These are phyloP conservation scores for Microdon myrmicae DNA, from an alignment of 2,888 invertebrate genomes.

Conservation along the genomic window DNA sequence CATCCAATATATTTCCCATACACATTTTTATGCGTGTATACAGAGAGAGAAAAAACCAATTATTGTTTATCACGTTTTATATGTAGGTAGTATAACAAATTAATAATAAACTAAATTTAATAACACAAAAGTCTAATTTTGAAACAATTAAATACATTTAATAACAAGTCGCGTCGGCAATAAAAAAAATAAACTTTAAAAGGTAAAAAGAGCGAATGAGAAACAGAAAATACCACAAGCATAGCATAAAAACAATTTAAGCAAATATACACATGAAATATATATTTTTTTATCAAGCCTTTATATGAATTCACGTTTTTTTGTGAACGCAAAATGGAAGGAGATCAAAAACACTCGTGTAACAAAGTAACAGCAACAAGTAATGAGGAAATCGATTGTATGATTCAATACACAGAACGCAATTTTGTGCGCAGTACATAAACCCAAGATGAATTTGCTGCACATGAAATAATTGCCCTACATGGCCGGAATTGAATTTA, in stretches of 20 bases:
- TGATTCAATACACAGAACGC: too few relatives aligned
- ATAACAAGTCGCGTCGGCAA: conserved; percentile 50
- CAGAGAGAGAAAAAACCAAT: conserved; percentile 25
- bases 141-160: conserved; percentile 12
- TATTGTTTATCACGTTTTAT: conserved; percentile 38
- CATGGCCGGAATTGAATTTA: too few relatives aligned
- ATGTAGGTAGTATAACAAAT: conserved; percentile 51
- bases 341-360: conserved; percentile 4
- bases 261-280: conserved; percentile 37
- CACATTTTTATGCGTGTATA: conserved; percentile 28
- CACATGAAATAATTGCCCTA: too few relatives aligned
- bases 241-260: conserved; percentile 13
- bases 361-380: conserved; percentile 12
- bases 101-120: conserved; percentile 12
- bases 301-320: conserved; percentile 47
- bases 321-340: conserved; percentile 9
- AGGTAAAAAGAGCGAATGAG: too few relatives aligned
- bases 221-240: too few relatives aligned
- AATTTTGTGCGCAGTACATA: too few relatives aligned
- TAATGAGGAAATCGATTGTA: too few relatives aligned
- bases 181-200: conserved; percentile 42
- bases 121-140: conserved; percentile 19
- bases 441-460: too few relatives aligned
- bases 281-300: conserved; percentile 50
- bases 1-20: conserved; percentile 47